Evolutionary conservation across 2,113 vertebrate genomes (phyloP), one percentile per base, ranked within the genome.

Genomic region (Myiopsitta monachus): DNA sequence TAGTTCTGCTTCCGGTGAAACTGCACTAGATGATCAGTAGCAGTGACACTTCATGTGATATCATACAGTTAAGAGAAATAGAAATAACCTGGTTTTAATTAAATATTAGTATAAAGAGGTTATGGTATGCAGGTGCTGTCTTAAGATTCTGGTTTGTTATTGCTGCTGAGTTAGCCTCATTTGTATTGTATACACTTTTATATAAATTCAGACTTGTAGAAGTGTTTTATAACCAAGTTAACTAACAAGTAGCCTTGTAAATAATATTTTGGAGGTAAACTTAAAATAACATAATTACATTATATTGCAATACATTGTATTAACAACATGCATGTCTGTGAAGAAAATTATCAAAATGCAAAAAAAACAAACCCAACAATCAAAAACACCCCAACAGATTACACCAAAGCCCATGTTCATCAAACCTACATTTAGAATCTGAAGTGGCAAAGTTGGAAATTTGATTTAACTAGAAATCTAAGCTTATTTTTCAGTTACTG

Each of bases 381-480:
- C 19, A 57, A n/a, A 57, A 57, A 21, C 21, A 7, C 8, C 18
- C 19, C 55, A 55, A 55, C 18, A 30, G 80, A 52, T 18, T 52
- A 0, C 21, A 44, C 4, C 8, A 30, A 63, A 70, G 5, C 7
- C 15, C 18, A 43, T 0, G 0, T 57, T 87, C 24, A 36, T 87
- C 27, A 63, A 6, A n/a, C 10, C 4, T 67, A 14, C 6, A 17
- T 39, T 77, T 70, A 74, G 27, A 18, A 62, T n/a, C 3, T 63
- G 27, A 55, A 63, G 18, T 41, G 21, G 3, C 3, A 63, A 79
- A 75, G 4, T 18, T 77, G 55, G 49, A 64, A 24, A 7, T 68
- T 74, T 13, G 46, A 41, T 67, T 59, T 46, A 43, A 62, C 8
- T 44, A 82, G 36, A 77, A 82, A 67, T 18, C 24, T 6, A 64